Evolutionary conservation across 2,888 invertebrate species (phyloP), one percentile per base, ranked within the genome.

Genomic region (Sepiola atlantica): DNA sequence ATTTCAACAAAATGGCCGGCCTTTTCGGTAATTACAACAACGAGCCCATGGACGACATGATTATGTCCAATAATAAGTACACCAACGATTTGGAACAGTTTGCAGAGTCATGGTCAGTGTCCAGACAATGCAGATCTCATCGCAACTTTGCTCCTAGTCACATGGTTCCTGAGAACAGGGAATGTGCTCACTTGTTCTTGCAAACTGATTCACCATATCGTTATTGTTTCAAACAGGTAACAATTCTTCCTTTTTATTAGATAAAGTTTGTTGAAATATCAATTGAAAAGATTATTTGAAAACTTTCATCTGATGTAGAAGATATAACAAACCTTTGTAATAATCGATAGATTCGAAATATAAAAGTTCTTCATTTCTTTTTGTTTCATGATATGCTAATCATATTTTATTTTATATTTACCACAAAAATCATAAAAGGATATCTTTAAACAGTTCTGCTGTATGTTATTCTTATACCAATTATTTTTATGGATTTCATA

Each of bases 1-100:
- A 99, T 97, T 99, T 98, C 97, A 98, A 98, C 0, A 98, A 98
- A 96, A 98, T 98, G 0, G 99, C 98, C 0, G 99, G 99, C 0
- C 97, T 99, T 0, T 98, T 99, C 94, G 99, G 99, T 35, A 98
- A 98, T 0, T 98, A 98, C 98, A 98, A 99, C 97, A 98, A 99
- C 97, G 99, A 99, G 96, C 98, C 98, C 16, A 98, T 98, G 96
- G 99, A 99, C 97, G 99, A 99, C 97, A 98, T 98, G 93, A 98
- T 98, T 55, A 98, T 98, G 3, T 98, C 98, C 0, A 98, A 98
- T 95, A 98, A 98, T 94, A 96, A 97, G 14, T 20, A 35, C 21
- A 97, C 97, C 28, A 97, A 97, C 28, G 98, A 98, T 0, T 98
- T 98, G 95, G 98, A 98, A 92, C 98, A 98, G 91, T 98, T 99